Evolutionary conservation across 2,113 vertebrate species (phyloP), one percentile per base, ranked within the genome.

Genomic region (Furnarius figulus): DNA sequence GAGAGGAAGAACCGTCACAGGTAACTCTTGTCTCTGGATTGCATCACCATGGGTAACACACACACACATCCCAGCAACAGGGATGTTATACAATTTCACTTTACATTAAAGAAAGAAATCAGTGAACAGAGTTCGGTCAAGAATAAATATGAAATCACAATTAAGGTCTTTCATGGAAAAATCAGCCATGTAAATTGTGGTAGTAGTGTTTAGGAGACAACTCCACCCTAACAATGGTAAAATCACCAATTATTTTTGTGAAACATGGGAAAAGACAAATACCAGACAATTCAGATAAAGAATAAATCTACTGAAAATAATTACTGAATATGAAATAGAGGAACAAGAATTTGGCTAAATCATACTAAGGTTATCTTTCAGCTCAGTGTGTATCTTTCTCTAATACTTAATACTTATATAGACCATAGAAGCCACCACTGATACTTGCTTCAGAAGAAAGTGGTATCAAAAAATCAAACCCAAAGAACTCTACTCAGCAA

Each of bases 11-110:
- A 10, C n/a, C 37, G 19, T n/a, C 55, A 74, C 17, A 30, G 53
- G 12, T 33, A 55, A 83, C 37, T 61, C 22, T 39, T 63, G 18
- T 12, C 40, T 77, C 44, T 47, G 66, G 21, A 50, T 15, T 9
- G 18, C 21, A 24, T 27, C 28, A 73, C 23, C 33, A 21, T 2
- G 14, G 30, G 23, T 16, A 83, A 31, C n/a, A 40, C 10, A 46
- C 11, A n/a, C 39, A 74, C 39, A 33, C 16, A 63, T 53, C 28
- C 30, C 31, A 53, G 49, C 22, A 59, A 65, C 0, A 0, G 14
- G 39, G n/a, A 55, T 46, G 39, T 28, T 14, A 50, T 27, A 15
- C 66, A 55, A 40, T 55, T 76, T 33, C 30, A 42, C 22, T 67
- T 90, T 39, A 78, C 11, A 20, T 33, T 47, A 40, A 58, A 79